phyloP scores from a whole-genome alignment of 2,888 invertebrate genomes.

The Ophion obscuratus region DNA sequence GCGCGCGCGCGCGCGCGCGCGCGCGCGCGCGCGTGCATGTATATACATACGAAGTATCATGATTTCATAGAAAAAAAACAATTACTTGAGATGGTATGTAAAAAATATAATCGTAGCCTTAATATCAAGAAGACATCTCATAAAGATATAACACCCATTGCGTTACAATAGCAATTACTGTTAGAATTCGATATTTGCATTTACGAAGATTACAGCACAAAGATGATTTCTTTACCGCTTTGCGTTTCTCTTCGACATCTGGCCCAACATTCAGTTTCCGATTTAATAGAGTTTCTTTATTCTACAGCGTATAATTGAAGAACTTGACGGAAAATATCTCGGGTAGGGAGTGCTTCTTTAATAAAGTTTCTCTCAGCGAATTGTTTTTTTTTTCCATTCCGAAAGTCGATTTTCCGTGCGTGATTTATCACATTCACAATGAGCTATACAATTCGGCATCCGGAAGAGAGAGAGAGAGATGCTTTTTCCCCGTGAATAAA shows the following conservation, averaged over 20 bases:
- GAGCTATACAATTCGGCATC: slow-evolving; percentile 8
- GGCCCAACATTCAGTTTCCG: slow-evolving; percentile 62
- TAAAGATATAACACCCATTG: slow-evolving; percentile 68
- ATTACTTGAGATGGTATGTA: slow-evolving; percentile 63
- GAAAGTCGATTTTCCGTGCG: slow-evolving; percentile 33
- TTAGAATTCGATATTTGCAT: slow-evolving; percentile 42
- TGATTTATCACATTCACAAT: slow-evolving; percentile 41
- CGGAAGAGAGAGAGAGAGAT: background rate
- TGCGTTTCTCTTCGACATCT: slow-evolving; percentile 28
- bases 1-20: no score
- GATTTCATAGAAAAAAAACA: slow-evolving; percentile 57
- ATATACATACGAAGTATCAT: slow-evolving; percentile 64
- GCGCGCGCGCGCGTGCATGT: slow-evolving; percentile 57
- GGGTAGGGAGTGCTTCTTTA: background rate
- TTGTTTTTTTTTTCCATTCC: background rate
- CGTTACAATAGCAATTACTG: slow-evolving; percentile 61
- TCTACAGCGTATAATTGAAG: slow-evolving; percentile 15
- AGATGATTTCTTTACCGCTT: slow-evolving; percentile 31
- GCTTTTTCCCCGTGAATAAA: background rate
- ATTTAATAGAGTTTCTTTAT: slow-evolving; percentile 45
- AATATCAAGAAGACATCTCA: slow-evolving; percentile 62
- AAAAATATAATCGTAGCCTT: slow-evolving; percentile 70
- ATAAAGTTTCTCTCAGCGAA: background rate
- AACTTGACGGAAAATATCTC: slow-evolving; percentile 15
- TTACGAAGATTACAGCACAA: slow-evolving; percentile 49